Evolutionary conservation across 2,797 vertebrate genomes (phyloP).

Genomic region (Megaceryle alcyon): DNA sequence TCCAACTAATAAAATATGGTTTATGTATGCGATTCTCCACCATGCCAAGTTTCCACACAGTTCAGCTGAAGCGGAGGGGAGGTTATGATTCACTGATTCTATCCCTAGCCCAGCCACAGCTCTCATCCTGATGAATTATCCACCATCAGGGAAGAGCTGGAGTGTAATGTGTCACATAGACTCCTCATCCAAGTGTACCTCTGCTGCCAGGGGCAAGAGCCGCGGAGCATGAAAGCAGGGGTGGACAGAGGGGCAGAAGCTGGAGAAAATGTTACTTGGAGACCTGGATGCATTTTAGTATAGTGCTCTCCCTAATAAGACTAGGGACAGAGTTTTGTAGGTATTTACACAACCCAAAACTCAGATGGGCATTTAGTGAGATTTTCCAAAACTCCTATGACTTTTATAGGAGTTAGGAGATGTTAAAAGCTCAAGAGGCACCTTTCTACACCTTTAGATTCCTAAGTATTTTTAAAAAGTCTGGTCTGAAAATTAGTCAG

Average conservation of each 20-base stretch:
- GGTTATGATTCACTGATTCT: conserved; percentile 20
- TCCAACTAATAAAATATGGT: conserved; percentile 30
- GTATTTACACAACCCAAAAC: not conserved
- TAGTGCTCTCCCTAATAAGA: not conserved
- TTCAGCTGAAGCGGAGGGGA: conserved; percentile 8
- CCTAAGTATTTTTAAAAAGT: not conserved
- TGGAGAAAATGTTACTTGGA: not conserved
- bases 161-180: not conserved
- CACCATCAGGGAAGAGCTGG: not conserved
- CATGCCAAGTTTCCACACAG: conserved; percentile 33
- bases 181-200: not conserved
- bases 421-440: not conserved
- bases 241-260: not conserved
- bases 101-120: not conserved
- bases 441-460: not conserved
- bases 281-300: not conserved
- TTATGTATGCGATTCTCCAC: not conserved
- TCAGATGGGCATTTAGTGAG: not conserved
- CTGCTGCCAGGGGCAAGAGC: not conserved
- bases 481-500: not conserved
- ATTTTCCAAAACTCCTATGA: not conserved
- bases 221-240: not conserved
- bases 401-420: not conserved
- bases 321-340: not conserved
- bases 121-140: conserved; percentile 24